Evolutionary conservation across 1,140 invertebrate genomes (phyloP).

Genomic region (Tetramorium alpestre): DNA sequence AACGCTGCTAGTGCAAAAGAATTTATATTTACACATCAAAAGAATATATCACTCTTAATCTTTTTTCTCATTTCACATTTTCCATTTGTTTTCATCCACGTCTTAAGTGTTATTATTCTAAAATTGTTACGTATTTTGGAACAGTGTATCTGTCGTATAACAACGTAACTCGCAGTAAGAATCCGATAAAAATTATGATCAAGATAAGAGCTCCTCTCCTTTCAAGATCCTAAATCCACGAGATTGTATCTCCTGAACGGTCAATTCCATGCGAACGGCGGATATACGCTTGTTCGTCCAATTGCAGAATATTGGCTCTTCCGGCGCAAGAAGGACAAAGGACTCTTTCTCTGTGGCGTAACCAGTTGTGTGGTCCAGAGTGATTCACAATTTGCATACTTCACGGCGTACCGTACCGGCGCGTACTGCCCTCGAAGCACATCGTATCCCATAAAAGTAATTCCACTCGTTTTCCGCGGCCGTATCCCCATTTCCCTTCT

Average conservation of each 20-base stretch:
- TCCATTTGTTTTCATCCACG: neutral
- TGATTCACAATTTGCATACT: conserved; percentile 49
- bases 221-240: neutral
- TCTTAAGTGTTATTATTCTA: neutral
- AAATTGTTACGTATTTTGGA: neutral
- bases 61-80: neutral
- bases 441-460: neutral
- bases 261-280: neutral
- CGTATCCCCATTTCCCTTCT: neutral
- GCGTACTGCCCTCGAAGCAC: conserved; percentile 1
- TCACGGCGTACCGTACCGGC: neutral
- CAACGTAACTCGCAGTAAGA: neutral
- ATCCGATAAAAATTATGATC: conserved; percentile 23
- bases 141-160: neutral
- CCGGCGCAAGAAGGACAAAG: neutral
- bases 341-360: neutral
- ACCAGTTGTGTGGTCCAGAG: neutral
- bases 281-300: conserved; percentile 20
- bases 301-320: conserved; percentile 37
- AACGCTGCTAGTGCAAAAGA: neutral
- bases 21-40: neutral
- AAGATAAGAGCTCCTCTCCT: neutral
- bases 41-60: neutral
- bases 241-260: conserved; percentile 5
- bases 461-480: neutral